These are phyloP conservation scores for Poecilobothrus nobilitatus DNA, from an alignment of 2,888 invertebrate species.

Conservation along the genomic window DNA sequence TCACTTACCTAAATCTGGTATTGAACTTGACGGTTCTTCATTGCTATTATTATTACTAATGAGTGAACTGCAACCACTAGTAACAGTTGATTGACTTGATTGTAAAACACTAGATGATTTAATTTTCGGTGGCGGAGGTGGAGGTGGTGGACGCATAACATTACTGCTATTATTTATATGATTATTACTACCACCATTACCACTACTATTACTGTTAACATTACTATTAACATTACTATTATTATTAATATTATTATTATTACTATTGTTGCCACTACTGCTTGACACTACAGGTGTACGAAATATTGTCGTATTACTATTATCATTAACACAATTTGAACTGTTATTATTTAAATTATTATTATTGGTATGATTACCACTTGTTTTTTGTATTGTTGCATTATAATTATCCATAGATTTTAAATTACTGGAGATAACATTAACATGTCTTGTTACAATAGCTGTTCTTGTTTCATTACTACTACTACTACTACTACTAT, in stretches of 20 bases:
- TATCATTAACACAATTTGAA: background rate
- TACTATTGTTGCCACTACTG: slow-evolving; percentile 20
- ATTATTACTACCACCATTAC: slow-evolving; percentile 16
- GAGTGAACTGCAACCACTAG: slow-evolving; percentile 12
- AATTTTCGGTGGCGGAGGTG: slow-evolving; percentile 42
- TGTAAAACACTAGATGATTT: slow-evolving; percentile 26
- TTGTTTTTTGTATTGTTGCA: slow-evolving; percentile 8
- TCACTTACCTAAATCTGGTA: slow-evolving; percentile 76
- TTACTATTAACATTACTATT: slow-evolving; percentile 14
- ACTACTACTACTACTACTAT: slow-evolving; percentile 10
- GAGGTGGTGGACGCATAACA: slow-evolving; percentile 43
- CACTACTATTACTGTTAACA: slow-evolving; percentile 21
- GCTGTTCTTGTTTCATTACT: slow-evolving; percentile 17
- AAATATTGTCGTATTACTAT: slow-evolving; percentile 17
- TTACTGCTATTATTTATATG: slow-evolving; percentile 28
- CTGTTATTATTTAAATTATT: background rate
- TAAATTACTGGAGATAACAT: slow-evolving; percentile 36
- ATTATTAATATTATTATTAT: slow-evolving; percentile 15
- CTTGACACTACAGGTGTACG: slow-evolving; percentile 42
- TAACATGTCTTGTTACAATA: slow-evolving; percentile 38
- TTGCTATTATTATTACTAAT: slow-evolving; percentile 38
- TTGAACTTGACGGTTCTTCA: slow-evolving; percentile 80
- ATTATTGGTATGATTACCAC: background rate
- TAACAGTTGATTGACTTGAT: slow-evolving; percentile 19
- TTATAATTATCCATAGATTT: slow-evolving; percentile 18